Percentiles rank a stretch among this genome's conserved stretches.
phyloP scores from a whole-genome alignment of 2,113 vertebrate species.

The Onychorhynchus coronatus region DNA sequence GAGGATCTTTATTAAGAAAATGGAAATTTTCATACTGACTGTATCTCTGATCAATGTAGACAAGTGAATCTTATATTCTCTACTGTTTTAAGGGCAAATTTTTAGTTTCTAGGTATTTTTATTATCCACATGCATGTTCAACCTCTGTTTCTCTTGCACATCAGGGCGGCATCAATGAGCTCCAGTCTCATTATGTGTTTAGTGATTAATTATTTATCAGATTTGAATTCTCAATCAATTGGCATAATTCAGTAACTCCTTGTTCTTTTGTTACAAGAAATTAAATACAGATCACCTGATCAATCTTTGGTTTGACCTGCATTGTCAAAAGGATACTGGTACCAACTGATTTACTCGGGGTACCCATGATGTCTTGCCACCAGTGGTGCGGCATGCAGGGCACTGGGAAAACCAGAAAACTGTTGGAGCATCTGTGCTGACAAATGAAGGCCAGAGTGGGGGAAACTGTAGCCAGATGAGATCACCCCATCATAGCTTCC shows the following conservation, averaged over 20 bases:
- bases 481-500: neutral
- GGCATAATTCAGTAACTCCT: neutral
- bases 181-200: neutral
- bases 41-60: neutral
- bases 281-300: neutral
- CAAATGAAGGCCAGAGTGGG: neutral
- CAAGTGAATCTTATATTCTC: neutral
- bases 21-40: neutral
- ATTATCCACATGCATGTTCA: neutral
- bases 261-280: neutral
- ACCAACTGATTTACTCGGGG: neutral
- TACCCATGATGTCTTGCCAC: neutral
- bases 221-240: neutral
- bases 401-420: neutral
- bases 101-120: neutral
- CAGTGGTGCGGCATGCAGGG: neutral
- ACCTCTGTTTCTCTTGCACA: neutral
- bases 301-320: neutral
- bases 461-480: neutral
- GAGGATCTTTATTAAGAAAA: neutral
- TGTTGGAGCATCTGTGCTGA: slow-evolving; percentile 13
- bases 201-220: neutral
- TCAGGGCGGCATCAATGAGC: neutral
- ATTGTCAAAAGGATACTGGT: neutral
- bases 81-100: neutral